phyloP scores from a whole-genome alignment of 2,113 vertebrate genomes.

The Felis chaus region DNA sequence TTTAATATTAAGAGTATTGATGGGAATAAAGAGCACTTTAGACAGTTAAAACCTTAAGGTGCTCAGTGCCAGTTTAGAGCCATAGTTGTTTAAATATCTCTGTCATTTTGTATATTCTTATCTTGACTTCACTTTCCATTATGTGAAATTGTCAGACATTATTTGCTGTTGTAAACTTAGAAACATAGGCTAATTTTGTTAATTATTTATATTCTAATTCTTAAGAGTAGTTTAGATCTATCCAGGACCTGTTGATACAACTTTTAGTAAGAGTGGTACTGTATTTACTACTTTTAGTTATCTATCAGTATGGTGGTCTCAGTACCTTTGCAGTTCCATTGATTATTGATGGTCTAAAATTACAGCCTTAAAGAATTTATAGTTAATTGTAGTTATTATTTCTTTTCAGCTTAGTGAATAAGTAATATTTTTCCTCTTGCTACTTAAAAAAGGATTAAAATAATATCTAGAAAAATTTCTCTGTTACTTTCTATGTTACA shows the following conservation, averaged over 20 bases:
- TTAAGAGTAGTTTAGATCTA: neutral
- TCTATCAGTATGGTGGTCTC: neutral
- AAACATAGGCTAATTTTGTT: neutral
- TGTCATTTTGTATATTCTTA: neutral
- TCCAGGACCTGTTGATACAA: neutral
- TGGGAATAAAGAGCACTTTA: neutral
- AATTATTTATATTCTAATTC: neutral
- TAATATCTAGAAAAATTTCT: neutral
- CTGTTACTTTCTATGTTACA: neutral
- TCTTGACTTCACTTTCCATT: neutral
- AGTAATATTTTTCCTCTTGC: neutral
- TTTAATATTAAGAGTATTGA: slow-evolving; percentile 1
- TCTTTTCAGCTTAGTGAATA: neutral
- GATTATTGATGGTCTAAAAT: neutral
- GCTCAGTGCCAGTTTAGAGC: neutral
- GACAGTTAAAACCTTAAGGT: neutral
- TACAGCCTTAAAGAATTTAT: neutral
- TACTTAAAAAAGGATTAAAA: neutral
- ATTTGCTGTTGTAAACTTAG: neutral
- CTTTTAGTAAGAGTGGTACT: neutral
- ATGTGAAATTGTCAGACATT: neutral
- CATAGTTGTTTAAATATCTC: neutral
- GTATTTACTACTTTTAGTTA: neutral
- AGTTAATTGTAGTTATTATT: neutral
- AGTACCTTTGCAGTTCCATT: neutral